Conservation (phyloP, 2,113 vertebrate species). For the Camelus bactrianus region DNA sequence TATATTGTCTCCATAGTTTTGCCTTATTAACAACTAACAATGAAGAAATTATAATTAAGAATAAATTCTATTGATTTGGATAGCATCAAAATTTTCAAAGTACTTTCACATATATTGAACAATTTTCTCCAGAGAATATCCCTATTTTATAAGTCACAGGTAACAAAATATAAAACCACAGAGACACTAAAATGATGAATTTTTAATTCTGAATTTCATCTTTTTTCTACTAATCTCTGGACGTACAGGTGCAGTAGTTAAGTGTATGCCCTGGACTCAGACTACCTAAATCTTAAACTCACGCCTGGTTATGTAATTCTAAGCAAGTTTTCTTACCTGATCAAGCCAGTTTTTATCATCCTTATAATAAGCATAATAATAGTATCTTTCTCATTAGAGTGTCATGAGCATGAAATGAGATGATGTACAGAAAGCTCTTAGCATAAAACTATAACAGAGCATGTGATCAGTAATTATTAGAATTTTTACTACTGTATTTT, state of each 20-base stretch:
- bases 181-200: neutral
- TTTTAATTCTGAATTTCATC: neutral
- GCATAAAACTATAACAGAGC: neutral
- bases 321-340: neutral
- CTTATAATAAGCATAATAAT: neutral
- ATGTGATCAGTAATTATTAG: neutral
- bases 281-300: neutral
- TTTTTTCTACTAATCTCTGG: neutral
- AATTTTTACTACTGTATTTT: neutral
- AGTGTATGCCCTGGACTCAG: fast-evolving
- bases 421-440: neutral
- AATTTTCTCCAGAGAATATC: neutral
- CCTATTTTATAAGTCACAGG: neutral
- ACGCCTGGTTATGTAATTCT: neutral
- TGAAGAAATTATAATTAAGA: neutral
- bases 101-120: neutral
- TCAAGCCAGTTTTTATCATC: neutral
- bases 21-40: neutral
- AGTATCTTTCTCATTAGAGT: neutral
- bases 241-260: neutral
- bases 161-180: neutral
- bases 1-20: neutral
- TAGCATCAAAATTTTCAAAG: neutral
- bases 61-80: neutral
- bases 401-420: neutral